phyloP scores from a whole-genome alignment of 1,140 invertebrate genomes.

The Phymastichus coffea region DNA sequence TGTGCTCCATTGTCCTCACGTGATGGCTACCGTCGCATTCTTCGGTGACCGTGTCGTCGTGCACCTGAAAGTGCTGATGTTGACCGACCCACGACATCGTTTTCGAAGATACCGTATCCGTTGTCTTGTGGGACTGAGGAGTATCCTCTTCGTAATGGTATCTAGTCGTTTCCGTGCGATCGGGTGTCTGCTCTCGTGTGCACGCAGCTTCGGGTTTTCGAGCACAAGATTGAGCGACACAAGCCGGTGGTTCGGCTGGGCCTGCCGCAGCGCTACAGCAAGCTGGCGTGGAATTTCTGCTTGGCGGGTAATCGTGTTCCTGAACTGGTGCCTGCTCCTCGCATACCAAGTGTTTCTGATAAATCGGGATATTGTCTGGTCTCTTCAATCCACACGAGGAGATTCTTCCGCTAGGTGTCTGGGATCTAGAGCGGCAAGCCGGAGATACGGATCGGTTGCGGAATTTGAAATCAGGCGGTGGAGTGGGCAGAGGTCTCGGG shows the following conservation, averaged over 20 bases:
- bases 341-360: constrained; percentile 48
- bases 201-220: constrained; percentile 34
- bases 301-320: constrained; percentile 39
- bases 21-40: constrained; percentile 25
- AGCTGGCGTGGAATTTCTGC: constrained; percentile 45
- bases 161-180: constrained; percentile 31
- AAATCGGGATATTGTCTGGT: constrained; percentile 50
- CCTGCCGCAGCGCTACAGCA: constrained; percentile 42
- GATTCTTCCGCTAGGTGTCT: constrained; percentile 38
- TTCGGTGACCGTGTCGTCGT: constrained; percentile 38
- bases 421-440: constrained; percentile 42
- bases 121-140: constrained; percentile 38
- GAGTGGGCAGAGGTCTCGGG: constrained; percentile 50
- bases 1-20: constrained; percentile 19
- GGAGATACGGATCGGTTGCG: constrained; percentile 48
- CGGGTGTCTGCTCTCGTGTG: constrained; percentile 23
- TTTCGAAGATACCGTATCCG: constrained; percentile 29
- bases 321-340: constrained; percentile 44
- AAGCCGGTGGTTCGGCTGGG: constrained; percentile 36
- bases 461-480: constrained; percentile 48
- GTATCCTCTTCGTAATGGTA: constrained; percentile 48
- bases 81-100: constrained; percentile 21
- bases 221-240: constrained; percentile 43
- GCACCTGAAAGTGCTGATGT: constrained; percentile 22
- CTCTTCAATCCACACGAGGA: constrained; percentile 40